Evolutionary conservation across 2,888 invertebrate genomes (phyloP), one percentile per base, ranked within the genome.

Genomic region (Pristionchus mayeri): DNA sequence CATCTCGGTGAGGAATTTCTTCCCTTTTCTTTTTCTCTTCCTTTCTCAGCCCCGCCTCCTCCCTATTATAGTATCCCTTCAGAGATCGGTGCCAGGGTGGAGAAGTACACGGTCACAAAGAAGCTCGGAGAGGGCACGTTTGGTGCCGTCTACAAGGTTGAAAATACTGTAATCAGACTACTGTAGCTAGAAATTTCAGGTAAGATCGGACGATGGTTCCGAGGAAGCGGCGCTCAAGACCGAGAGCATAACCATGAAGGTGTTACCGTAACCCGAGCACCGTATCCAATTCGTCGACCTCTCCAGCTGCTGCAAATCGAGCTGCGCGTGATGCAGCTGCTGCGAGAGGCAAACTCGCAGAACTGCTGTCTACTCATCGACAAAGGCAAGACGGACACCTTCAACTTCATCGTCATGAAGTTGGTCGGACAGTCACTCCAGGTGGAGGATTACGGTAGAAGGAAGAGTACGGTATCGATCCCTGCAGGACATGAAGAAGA

Each of bases 91-190:
- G 81, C 48, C n/a, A 60, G 44, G 60, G 60, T 81, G 34, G 60
- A 81, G 50, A 37, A 81, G 60, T 81, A 21, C 60, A 81, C 81
- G 16, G 81, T 81, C 9, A 57, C 60, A 11, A 81, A 60, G 57
- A 57, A 81, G 24, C 81, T 81, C 50, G 81, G 81, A 18, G 81
- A 81, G 34, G 81, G 81, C n/a, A 81, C 81, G 24, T 81, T 81
- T 44, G 81, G 81, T 18, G 81, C 81, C 13, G 81, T 81, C 24
- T 81, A 81, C 81, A 81, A 81, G 48, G 81, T n/a, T n/a, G n/a
- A n/a, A n/a, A n/a, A n/a, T 81, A 54, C 54, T 52, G 52, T 54
- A 79, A 6, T 44, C 44, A 6, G 44, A 30, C 18, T 79, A 52
- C 54, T 21, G 52, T 52, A 79, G 30, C 79, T 16, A 6, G 6